Percentiles rank a stretch among this genome's conserved stretches.
Evolutionary conservation across 2,113 vertebrate species (phyloP).

Genomic region (Sterna hirundo): DNA sequence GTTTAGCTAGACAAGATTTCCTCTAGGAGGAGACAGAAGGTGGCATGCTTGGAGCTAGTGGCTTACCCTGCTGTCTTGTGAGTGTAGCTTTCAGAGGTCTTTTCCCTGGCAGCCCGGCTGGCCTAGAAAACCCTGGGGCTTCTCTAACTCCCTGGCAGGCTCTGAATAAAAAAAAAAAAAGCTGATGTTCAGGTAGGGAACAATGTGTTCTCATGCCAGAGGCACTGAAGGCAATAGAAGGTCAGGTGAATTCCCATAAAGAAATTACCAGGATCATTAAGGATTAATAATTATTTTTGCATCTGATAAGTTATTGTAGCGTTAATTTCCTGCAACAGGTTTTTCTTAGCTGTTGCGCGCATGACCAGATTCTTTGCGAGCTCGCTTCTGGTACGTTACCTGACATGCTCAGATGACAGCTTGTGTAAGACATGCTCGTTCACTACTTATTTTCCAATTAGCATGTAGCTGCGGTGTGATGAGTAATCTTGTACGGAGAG

Average conservation of each 20-base stretch:
- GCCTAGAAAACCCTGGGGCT: neutral
- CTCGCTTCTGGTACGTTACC: neutral
- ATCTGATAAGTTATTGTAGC: neutral
- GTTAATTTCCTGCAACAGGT: neutral
- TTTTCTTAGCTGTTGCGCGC: neutral
- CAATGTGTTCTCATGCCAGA: neutral
- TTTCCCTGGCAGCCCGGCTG: neutral
- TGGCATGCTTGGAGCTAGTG: neutral
- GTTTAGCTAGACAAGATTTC: neutral
- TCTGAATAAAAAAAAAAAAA: neutral
- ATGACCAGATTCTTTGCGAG: neutral
- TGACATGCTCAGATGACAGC: neutral
- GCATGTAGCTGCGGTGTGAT: conserved; percentile 7
- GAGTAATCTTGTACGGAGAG: neutral
- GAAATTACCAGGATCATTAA: neutral
- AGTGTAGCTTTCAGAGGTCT: neutral
- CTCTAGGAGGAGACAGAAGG: neutral
- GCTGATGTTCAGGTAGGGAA: neutral
- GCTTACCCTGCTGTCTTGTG: neutral
- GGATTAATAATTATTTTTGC: neutral
- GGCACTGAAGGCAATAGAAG: neutral
- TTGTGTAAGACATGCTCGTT: neutral
- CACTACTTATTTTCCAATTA: conserved; percentile 16
- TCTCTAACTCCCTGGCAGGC: neutral
- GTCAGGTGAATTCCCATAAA: neutral